Percentiles rank a stretch among this genome's conserved stretches.
Evolutionary conservation across 2,797 vertebrate genomes (phyloP).

Genomic region (Amniataba percoides): DNA sequence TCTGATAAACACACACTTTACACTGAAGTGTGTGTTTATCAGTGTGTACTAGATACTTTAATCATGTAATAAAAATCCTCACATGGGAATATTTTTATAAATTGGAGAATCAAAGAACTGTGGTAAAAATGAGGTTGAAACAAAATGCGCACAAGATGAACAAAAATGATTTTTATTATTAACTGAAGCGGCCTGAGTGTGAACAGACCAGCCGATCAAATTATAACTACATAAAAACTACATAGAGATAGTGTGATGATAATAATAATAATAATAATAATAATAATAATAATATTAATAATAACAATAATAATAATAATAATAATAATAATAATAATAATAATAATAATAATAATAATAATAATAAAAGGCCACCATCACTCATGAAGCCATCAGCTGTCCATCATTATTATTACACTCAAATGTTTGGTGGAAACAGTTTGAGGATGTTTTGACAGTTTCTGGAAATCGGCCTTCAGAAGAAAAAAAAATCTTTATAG

Average conservation of each 20-base stretch:
- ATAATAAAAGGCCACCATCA: not conserved
- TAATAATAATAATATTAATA: not conserved
- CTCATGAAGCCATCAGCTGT: slow-evolving; percentile 20
- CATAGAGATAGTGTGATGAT: not conserved
- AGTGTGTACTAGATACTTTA: not conserved
- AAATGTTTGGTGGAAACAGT: slow-evolving; percentile 31
- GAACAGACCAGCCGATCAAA: not conserved
- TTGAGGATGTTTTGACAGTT: slow-evolving; percentile 63
- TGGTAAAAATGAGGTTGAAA: not conserved
- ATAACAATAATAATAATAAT: not conserved
- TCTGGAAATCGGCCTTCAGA: slow-evolving; percentile 41
- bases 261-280: not conserved
- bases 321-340: not conserved
- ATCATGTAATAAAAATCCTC: slow-evolving; percentile 1
- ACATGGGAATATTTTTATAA: not conserved
- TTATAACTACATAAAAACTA: not conserved
- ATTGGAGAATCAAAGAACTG: not conserved
- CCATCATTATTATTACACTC: slow-evolving; percentile 24
- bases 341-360: not conserved
- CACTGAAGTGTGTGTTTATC: not conserved
- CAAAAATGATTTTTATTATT: no score
- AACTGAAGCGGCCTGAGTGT: not conserved
- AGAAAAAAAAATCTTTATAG: slow-evolving; percentile 30
- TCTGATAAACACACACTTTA: no score
- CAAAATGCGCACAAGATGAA: not conserved